Base-by-base conservation (phyloP, 2,888 invertebrate species). In the Dugesia japonica region DNA sequence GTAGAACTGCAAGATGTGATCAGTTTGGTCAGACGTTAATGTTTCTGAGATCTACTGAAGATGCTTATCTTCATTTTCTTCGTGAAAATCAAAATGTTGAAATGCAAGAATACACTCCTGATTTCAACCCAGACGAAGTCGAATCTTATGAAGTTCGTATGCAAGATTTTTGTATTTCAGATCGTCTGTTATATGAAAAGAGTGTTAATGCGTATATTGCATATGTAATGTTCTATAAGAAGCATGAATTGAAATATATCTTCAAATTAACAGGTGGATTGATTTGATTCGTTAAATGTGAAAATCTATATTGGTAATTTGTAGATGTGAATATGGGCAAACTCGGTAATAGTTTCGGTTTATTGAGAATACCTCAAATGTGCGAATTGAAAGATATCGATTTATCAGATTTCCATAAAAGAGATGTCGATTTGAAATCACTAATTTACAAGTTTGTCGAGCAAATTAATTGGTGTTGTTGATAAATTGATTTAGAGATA, bases 151-250 rank as follows among this genome's bases (percentile, higher is more conserved):
- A 56, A 20, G 17, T 7, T n/a, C 56, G 23, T 4, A 23, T 56
- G 56, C 56, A 23, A n/a, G 56, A 56, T 23, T 20, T 56, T 9
- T 75, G 26, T 20, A 17, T 73, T 17, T 9, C 26, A 9, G 33
- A 20, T 31, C 78, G 77, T 71, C 77, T 28, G 75, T 83, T 91
- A 9, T 89, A 91, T 82, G 94, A 97, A 82, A 91, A 91, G 82
- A 92, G 90, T 0, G 90, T 91, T 79, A 87, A 89, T 76, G 97
- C 97, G 0, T 97, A 93, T 85, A 97, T 98, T 0, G 95, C 97
- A 0, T 94, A 92, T 83, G 88, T 97, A 78, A 89, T 91, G 80
- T 90, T 93, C 0, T 98, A 98, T 84, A 89, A 89, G 15, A 97
- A 95, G 84, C 95, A 98, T 85, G 95, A 97, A 83, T 95, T 94